phyloP scores from a whole-genome alignment of 1,140 invertebrate species.

The Drosophila carrolli region DNA sequence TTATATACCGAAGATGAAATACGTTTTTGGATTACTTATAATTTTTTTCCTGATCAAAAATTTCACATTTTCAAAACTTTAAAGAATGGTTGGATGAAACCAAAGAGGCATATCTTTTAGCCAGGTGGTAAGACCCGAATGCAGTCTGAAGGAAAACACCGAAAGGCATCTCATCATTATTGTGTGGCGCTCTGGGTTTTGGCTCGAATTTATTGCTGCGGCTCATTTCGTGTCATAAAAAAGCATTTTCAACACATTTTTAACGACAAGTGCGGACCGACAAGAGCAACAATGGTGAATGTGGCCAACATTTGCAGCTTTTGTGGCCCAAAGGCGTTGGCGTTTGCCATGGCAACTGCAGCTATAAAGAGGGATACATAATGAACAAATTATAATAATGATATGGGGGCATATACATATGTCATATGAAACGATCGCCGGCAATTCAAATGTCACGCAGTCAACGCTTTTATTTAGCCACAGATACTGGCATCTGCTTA shows the following conservation, averaged over 20 bases:
- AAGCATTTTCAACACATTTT: slow-evolving; percentile 80
- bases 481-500: slow-evolving; percentile 4
- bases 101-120: not conserved
- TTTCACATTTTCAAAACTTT: not conserved
- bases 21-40: not conserved
- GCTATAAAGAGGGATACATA: slow-evolving; percentile 57
- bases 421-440: slow-evolving; percentile 18
- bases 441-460: slow-evolving; percentile 36
- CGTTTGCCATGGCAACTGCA: slow-evolving; percentile 61
- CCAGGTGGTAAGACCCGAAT: slow-evolving; percentile 41
- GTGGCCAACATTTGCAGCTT: slow-evolving; percentile 75
- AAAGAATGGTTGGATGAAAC: no score
- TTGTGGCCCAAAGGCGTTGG: slow-evolving; percentile 76
- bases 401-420: slow-evolving; percentile 48
- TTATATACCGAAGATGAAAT: no score
- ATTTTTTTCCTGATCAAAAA: not conserved
- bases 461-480: slow-evolving; percentile 33
- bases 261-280: slow-evolving; percentile 70
- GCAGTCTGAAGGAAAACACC: not conserved
- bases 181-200: slow-evolving; percentile 37
- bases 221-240: slow-evolving; percentile 79
- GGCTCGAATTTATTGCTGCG: slow-evolving; percentile 67
- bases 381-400: slow-evolving; percentile 79
- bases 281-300: slow-evolving; percentile 47
- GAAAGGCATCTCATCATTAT: slow-evolving; percentile 52